Evolutionary conservation across 2,113 vertebrate species (phyloP).

Genomic region (Cygnus atratus): DNA sequence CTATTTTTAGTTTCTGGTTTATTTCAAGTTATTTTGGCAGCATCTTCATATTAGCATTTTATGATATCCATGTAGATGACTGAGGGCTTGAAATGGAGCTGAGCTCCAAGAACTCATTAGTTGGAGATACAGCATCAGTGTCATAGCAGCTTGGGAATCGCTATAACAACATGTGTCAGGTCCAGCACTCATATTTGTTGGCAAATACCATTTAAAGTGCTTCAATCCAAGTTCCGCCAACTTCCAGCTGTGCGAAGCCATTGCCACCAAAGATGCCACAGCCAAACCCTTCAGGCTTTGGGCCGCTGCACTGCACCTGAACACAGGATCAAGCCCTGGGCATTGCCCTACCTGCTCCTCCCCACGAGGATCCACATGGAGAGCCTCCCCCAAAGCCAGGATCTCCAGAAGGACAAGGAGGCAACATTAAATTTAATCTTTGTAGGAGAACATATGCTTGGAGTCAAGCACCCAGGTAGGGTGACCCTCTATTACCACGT

Average conservation of each 20-base stretch:
- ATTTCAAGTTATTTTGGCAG: conserved; percentile 44
- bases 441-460: not conserved
- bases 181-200: not conserved
- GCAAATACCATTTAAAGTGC: not conserved
- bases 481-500: rapidly evolving
- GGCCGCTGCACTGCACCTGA: not conserved
- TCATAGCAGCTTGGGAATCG: not conserved
- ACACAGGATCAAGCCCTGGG: not conserved
- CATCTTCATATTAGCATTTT: not conserved
- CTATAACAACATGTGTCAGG: not conserved
- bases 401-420: not conserved
- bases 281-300: not conserved
- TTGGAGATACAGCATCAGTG: not conserved
- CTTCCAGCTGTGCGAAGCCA: not conserved
- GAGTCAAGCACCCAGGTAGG: not conserved
- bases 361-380: rapidly evolving
- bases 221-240: not conserved
- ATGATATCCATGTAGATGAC: not conserved
- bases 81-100: not conserved
- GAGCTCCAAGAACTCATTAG: not conserved
- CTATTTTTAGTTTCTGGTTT: conserved; percentile 30
- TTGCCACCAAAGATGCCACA: not conserved
- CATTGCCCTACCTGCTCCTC: not conserved
- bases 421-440: rapidly evolving
- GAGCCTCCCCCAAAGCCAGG: not conserved